Evolutionary conservation across 2,888 invertebrate genomes (phyloP), one percentile per base, ranked within the genome.

Genomic region (Graphium colonna): DNA sequence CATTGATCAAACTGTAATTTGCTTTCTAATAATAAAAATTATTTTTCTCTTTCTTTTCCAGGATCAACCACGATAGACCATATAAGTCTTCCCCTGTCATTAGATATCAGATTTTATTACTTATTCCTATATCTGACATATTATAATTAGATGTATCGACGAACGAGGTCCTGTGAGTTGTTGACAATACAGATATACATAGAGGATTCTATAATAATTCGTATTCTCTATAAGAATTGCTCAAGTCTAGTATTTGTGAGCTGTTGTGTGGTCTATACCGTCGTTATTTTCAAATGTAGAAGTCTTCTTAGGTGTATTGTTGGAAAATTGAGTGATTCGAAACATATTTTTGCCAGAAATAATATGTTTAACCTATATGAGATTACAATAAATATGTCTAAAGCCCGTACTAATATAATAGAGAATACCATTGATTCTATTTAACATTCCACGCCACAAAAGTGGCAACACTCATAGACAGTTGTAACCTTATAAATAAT

Each of bases 81-180:
- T 80, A 76, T 74, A 73, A 84, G 88, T 88, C 88, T 88, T 89
- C 88, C 87, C 79, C 77, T 75, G 77, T 80, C 77, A 75, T 81
- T 86, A 87, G 77, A 79, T 84, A 79, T 77, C 82, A 87, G 74
- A 87, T 81, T 82, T 74, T 80, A 84, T 79, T 78, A 77, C 75
- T 73, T 83, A 86, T 81, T 85, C 78, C 81, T 87, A 82, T 83
- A 79, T 75, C 79, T 81, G 73, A 81, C 75, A 68, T 80, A 85
- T 82, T 87, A 82, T 88, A 86, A 81, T 76, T 83, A 83, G 79
- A 75, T 65, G 68, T 79, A 78, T 71, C 64, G 77, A 48, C 42
- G 76, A 72, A 72, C 74, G 75, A 74, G 71, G 74, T 79, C 78
- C 74, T 76, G 83, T 82, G 84, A 86, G 82, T 77, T 75, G 79